These are phyloP conservation scores for Erythrocercus mccallii DNA, from an alignment of 2,113 vertebrate genomes.

Conservation along the genomic window DNA sequence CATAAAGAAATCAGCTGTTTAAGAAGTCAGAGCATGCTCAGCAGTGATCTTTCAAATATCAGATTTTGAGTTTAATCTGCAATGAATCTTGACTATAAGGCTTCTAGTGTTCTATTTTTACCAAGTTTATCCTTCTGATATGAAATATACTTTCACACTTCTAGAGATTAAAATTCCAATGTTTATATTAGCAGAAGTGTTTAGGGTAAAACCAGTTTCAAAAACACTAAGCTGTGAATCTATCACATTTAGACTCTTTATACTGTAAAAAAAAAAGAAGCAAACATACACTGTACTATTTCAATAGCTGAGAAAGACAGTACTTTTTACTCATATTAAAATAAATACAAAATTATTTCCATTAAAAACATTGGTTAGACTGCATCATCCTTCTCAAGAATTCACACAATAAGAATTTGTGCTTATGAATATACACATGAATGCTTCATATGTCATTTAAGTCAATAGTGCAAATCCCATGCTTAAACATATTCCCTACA, in stretches of 20 bases:
- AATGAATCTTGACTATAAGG: constrained; percentile 37
- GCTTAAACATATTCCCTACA: neutral
- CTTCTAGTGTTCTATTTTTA: constrained; percentile 22
- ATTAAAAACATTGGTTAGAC: neutral
- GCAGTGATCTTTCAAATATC: neutral
- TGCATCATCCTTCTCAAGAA: neutral
- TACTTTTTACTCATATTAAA: neutral
- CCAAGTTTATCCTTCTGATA: constrained; percentile 41
- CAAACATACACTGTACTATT: neutral
- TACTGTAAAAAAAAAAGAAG: neutral
- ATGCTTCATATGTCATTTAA: neutral
- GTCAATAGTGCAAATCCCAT: neutral
- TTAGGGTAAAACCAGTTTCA: constrained; percentile 51
- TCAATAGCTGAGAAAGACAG: neutral
- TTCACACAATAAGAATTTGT: neutral
- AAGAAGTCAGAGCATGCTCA: constrained; percentile 27
- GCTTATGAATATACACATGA: neutral
- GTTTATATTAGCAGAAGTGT: constrained; percentile 49
- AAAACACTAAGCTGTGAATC: constrained; percentile 3
- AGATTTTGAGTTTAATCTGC: constrained; percentile 48
- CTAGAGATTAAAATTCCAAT: constrained; percentile 23
- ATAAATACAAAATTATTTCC: neutral
- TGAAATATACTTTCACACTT: constrained; percentile 52
- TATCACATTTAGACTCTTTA: neutral
- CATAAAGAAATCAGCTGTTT: constrained; percentile 23